Percentiles rank a stretch among this genome's conserved stretches.
These are phyloP conservation scores for Mycetomoellerius zeteki DNA, from an alignment of 1,140 invertebrate genomes.

Conservation along the genomic window DNA sequence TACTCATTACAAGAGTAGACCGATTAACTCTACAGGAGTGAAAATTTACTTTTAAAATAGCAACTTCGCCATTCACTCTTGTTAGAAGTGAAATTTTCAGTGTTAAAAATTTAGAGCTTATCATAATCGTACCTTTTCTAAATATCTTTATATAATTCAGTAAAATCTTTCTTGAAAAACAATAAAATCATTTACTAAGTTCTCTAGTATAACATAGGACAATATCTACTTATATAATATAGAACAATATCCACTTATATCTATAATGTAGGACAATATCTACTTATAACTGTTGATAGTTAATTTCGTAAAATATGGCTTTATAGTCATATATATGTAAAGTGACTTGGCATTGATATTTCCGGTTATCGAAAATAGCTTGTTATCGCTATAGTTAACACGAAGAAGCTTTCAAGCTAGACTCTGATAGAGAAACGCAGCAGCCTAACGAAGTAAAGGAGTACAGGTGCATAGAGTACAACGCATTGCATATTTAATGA, in stretches of 20 bases:
- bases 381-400: constrained; percentile 24
- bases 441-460: constrained; percentile 28
- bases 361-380: constrained; percentile 11
- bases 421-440: constrained; percentile 14
- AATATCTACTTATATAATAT: neutral
- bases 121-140: no score
- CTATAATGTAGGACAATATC: neutral
- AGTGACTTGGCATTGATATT: neutral
- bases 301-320: neutral
- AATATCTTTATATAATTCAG: neutral
- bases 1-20: no score
- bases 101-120: no score
- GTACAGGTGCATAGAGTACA: constrained; percentile 22
- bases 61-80: no score
- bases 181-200: neutral
- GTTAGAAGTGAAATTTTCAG: no score
- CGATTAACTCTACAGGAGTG: no score
- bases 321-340: neutral
- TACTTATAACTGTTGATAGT: neutral
- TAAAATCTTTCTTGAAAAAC: neutral
- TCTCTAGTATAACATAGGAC: neutral
- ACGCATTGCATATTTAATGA: constrained; percentile 52
- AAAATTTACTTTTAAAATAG: no score
- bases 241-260: neutral
- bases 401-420: neutral